Evolutionary conservation across 2,888 invertebrate genomes (phyloP).

Genomic region (Monochamus alternatus): DNA sequence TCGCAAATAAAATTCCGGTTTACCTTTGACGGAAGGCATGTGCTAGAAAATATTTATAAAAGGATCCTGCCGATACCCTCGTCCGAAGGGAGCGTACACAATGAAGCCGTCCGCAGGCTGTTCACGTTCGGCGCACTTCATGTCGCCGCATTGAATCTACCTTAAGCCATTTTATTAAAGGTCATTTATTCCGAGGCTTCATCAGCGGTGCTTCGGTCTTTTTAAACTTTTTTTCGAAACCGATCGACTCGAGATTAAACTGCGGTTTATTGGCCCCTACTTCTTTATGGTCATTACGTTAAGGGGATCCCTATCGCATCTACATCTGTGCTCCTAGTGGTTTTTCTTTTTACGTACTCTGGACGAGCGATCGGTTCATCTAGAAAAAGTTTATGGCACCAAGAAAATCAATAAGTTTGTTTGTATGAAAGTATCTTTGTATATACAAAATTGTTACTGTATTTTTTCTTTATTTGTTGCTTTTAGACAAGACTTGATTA

Average conservation of each 20-base stretch:
- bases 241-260: slow-evolving; percentile 57
- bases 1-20: slow-evolving; percentile 9
- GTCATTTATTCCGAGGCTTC: slow-evolving; percentile 64
- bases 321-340: slow-evolving; percentile 20
- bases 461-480: no score
- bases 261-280: slow-evolving; percentile 47
- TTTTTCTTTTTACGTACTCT: slow-evolving; percentile 16
- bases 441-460: no score
- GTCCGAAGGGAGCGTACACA: slow-evolving; percentile 55
- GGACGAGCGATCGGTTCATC: slow-evolving; percentile 14
- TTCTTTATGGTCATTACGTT: slow-evolving; percentile 31
- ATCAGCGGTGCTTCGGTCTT: slow-evolving; percentile 56
- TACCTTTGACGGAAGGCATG: slow-evolving; percentile 21
- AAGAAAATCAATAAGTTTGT: no score
- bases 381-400: background rate
- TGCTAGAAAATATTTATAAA: slow-evolving; percentile 48
- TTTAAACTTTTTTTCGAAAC: slow-evolving; percentile 55
- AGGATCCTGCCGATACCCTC: slow-evolving; percentile 42
- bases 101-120: slow-evolving; percentile 59
- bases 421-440: no score
- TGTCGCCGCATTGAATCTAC: slow-evolving; percentile 62
- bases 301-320: slow-evolving; percentile 19
- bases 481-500: no score
- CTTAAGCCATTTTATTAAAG: slow-evolving; percentile 64
- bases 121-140: slow-evolving; percentile 63